A percentile compares a stretch with the other conserved stretches of the same genome.
These are phyloP conservation scores for Trachurus trachurus DNA, from an alignment of 2,797 vertebrate species.

Conservation along the genomic window DNA sequence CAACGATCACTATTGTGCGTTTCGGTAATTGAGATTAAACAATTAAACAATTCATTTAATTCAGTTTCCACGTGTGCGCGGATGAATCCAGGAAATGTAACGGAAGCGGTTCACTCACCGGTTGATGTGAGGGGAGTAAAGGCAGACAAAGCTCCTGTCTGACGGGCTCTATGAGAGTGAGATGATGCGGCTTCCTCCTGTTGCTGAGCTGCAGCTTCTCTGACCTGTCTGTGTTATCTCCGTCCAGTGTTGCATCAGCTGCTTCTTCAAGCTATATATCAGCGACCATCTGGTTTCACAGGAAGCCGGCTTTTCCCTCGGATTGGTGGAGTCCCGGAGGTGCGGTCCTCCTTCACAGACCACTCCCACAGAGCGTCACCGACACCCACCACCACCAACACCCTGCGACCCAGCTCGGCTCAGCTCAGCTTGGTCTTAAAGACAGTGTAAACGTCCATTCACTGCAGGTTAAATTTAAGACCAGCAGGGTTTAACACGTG, in stretches of 20 bases:
- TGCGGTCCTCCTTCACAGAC: slow-evolving; percentile 73
- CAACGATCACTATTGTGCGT: accelerated
- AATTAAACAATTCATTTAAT: neutral
- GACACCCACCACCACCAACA: too few relatives aligned
- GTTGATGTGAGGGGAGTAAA: neutral
- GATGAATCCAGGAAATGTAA: neutral
- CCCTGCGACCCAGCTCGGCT: neutral
- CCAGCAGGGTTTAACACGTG: neutral
- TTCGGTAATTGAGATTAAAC: neutral
- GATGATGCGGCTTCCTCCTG: slow-evolving; percentile 23
- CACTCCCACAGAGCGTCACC: slow-evolving; percentile 69
- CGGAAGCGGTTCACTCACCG: slow-evolving; percentile 63
- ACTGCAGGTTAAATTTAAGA: neutral
- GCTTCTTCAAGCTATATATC: slow-evolving; percentile 78
- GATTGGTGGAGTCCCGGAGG: slow-evolving; percentile 85
- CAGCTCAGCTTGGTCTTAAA: too few relatives aligned
- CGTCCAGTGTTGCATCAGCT: slow-evolving; percentile 85
- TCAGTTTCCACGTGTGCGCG: neutral
- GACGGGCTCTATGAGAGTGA: neutral
- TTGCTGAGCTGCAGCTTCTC: neutral
- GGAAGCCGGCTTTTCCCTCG: slow-evolving; percentile 72
- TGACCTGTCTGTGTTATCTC: slow-evolving; percentile 58
- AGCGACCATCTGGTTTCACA: slow-evolving; percentile 65
- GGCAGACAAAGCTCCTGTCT: neutral
- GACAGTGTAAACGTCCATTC: neutral